Base-by-base conservation (phyloP, 2,888 invertebrate species). In the Drosophila neotestacea region DNA sequence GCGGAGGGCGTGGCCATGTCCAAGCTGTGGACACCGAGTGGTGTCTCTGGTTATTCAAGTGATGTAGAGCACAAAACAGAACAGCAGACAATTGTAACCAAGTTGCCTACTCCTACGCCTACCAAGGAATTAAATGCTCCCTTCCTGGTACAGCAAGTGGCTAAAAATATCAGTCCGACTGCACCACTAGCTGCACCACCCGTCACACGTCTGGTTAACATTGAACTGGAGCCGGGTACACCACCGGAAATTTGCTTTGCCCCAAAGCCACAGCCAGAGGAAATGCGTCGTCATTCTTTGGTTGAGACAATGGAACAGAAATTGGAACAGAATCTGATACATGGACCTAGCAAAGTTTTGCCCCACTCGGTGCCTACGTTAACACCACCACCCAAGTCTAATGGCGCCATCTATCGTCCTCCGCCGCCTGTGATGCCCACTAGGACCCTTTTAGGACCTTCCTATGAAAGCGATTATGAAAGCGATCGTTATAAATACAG, bases 181-280 rank as follows among this genome's bases (percentile, higher is more conserved):
- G 13, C 61, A 0, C 36, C 59, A 4, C 30, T 71, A 0, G n/a
- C 41, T 9, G 52, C 63, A 41, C 32, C 41, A n/a, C 50, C 70
- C 39, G 68, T 88, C 74, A 92, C 93, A 16, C 93, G 93, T 77
- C 90, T 93, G 7, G 91, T 93, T 73, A 94, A 94, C 77, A 92
- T 94, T 4, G 92, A 93, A 73, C 87, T 95, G n/a, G 94, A 95
- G 86, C 95, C 95, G 0, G 95, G 95, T 4, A 93, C 95, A 10
- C 95, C 95, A 4, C 95, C 95, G 13, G 95, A 95, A 92, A 95
- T 96, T 7, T 95, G 94, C 44, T 95, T 94, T 90, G 94, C 94
- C 0, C 94, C 94, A 32, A 93, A 94, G 7, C 81, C 91, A 28
- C 55, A 52, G 5, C 6, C 16, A 6, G 77, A 84, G 38, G 90